phyloP scores from a whole-genome alignment of 2,888 invertebrate genomes.

The Mesorhabditis belari region DNA sequence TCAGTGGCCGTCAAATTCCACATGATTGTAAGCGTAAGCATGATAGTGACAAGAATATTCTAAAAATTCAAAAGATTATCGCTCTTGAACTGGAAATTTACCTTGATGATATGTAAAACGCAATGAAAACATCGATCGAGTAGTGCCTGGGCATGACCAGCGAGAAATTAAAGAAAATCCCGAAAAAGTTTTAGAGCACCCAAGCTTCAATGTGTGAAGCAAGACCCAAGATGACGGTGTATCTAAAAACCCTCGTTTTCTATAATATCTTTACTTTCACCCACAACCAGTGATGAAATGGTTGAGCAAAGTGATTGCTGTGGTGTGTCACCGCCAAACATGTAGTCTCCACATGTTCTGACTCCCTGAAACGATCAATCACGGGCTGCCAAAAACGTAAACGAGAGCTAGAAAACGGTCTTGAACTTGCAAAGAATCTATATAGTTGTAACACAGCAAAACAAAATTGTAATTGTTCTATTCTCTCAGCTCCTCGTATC shows the following conservation, averaged over 20 bases:
- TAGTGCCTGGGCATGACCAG: conserved; percentile 98
- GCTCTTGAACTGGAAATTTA: too few relatives aligned
- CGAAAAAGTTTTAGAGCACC: conserved; percentile 98
- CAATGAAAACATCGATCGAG: conserved; percentile 97
- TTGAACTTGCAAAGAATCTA: too few relatives aligned
- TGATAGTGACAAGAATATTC: too few relatives aligned
- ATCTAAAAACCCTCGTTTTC: conserved; percentile 65
- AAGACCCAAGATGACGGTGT: conserved; percentile 84
- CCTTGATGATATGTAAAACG: conserved; percentile 68
- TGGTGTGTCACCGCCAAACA: conserved; percentile 99
- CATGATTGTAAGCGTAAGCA: conserved; percentile 60
- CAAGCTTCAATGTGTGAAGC: conserved; percentile 89
- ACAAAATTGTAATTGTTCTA: too few relatives aligned
- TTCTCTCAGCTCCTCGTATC: too few relatives aligned
- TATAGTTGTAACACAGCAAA: too few relatives aligned
- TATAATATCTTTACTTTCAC: too few relatives aligned
- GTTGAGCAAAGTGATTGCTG: conserved; percentile 89
- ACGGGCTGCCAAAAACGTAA: too few relatives aligned
- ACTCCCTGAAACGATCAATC: conserved; percentile 78
- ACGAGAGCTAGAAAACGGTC: too few relatives aligned
- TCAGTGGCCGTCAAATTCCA: conserved; percentile 46
- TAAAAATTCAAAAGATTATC: too few relatives aligned
- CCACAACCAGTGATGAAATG: conserved; percentile 99
- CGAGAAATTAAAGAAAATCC: conserved; percentile 94
- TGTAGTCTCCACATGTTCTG: conserved; percentile 96